phyloP scores from a whole-genome alignment of 2,888 invertebrate species.

The Tanytarsus gracilentus region DNA sequence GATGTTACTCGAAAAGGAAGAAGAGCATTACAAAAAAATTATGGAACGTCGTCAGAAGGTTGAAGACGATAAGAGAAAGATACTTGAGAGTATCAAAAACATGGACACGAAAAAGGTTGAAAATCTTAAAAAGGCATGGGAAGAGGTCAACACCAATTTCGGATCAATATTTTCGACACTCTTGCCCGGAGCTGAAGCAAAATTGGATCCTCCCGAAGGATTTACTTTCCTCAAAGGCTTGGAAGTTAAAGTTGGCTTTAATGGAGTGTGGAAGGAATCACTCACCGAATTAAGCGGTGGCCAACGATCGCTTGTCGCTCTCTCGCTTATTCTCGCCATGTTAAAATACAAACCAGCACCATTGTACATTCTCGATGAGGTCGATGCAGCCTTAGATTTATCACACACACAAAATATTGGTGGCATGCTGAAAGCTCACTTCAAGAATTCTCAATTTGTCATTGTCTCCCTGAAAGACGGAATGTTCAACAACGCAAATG shows the following conservation, averaged over 20 bases:
- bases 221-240: slow-evolving; percentile 72
- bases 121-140: slow-evolving; percentile 72
- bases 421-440: slow-evolving; percentile 83
- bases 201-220: slow-evolving; percentile 60
- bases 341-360: slow-evolving; percentile 96
- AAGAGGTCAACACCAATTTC: slow-evolving; percentile 85
- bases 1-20: slow-evolving; percentile 74
- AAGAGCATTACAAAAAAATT: slow-evolving; percentile 64
- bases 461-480: slow-evolving; percentile 98
- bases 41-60: slow-evolving; percentile 57
- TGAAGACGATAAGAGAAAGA: slow-evolving; percentile 62
- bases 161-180: slow-evolving; percentile 87
- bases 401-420: slow-evolving; percentile 99
- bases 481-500: slow-evolving; percentile 99
- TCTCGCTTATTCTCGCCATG: slow-evolving; percentile 93
- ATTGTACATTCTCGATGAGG: slow-evolving; percentile 96
- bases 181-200: slow-evolving; percentile 82
- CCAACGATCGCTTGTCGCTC: slow-evolving; percentile 88
- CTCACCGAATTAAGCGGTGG: slow-evolving; percentile 94
- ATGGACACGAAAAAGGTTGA: slow-evolving; percentile 86
- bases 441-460: slow-evolving; percentile 90
- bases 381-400: slow-evolving; percentile 95
- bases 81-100: slow-evolving; percentile 69
- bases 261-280: slow-evolving; percentile 91
- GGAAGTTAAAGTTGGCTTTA: slow-evolving; percentile 87